Evolutionary conservation across 2,797 vertebrate genomes (phyloP), one percentile per base, ranked within the genome.

Genomic region (Pteronotus mesoamericanus): DNA sequence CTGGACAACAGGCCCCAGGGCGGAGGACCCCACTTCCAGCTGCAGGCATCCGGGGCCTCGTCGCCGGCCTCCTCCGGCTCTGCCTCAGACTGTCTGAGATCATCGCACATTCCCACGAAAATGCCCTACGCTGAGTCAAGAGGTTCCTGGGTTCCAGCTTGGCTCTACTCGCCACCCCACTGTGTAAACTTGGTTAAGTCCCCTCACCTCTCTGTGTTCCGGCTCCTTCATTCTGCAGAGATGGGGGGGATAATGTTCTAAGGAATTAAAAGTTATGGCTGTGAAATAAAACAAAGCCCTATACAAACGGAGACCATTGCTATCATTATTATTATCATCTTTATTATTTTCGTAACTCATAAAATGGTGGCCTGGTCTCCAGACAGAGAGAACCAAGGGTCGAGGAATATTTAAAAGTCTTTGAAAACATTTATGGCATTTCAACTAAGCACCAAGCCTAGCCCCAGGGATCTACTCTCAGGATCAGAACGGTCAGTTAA

Each of bases 401-500:
- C 55, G 71, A 53, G 61, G 66, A 64, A 61, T 80, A 22, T 83
- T 90, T 79, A 92, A 71, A 39, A 32, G 42, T 32, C 97, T 94
- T 39, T 59, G 51, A 94, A 96, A 96, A 95, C 57, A 94, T 87
- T 77, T 78, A 66, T 74, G 51, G 55, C 53, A 66, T 57, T 64
- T 90, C 88, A 91, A 83, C 87, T 59, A 78, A 97, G 46, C 80
- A 91, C 39, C 34, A 46, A 42, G 46, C 64, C n/a, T 79, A 66
- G 74, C 74, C 75, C 77, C 37, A 3, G 64, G 84, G 66, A 80
- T 61, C 24, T 48, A 68, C 46, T 42, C 4, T 66, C 42, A 61
- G 92, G 69, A 80, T 82, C 93, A 59, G 86, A 94, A 92, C n/a
- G 9, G 29, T 29, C 11, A 0, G 94, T 95, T 95, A 97, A 96